Base-by-base conservation (phyloP, 2,113 vertebrate genomes). In the Tetrax tetrax region DNA sequence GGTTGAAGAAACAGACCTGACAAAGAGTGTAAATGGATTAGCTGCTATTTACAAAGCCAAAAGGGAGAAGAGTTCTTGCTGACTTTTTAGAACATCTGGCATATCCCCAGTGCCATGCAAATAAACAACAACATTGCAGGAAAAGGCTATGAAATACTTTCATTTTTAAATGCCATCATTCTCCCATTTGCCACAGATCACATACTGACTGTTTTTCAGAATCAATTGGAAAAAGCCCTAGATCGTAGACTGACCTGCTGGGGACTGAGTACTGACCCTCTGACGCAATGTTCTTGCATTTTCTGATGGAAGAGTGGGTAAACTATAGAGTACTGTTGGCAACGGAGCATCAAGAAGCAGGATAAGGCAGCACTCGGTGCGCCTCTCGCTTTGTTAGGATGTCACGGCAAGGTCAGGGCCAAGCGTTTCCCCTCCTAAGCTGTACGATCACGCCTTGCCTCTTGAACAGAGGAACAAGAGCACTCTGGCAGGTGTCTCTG, bases 1-100 rank as follows among this genome's bases (percentile, higher is more conserved):
- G 12, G 9, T 0, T 64, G 45, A 57, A 90, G 68, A 93, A 83
- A 50, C 33, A 72, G 65, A 51, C 28, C 31, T 95, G 38, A 80
- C 31, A 38, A 64, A 38, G 33, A 64, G 10, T 28, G 5, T 24
- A 64, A 83, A 88, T 33, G 8, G 14, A 45, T 90, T 65, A 37
- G 25, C 48, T 95, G 43, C 43, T 79, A 6, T 90, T 93, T 83
- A 65, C 35, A 83, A 79, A 95, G 70, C 79, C 65, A 41, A 69
- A 69, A 72, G n/a, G 53, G 28, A 92, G 45, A 28, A 45, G 70
- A 84, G 23, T 1, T 70, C 87, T 60, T 35, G 27, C 31, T 91
- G 85, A 72, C 65, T 57, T 90, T 79, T 87, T 69, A 65, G 66
- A 93, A 85, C 63, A 94, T 65, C 82, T 94, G 79, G 35, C 14